A percentile compares a stretch with the other conserved stretches of the same genome.
phyloP scores from a whole-genome alignment of 2,797 vertebrate genomes.

The Rhinichthys osculus region DNA sequence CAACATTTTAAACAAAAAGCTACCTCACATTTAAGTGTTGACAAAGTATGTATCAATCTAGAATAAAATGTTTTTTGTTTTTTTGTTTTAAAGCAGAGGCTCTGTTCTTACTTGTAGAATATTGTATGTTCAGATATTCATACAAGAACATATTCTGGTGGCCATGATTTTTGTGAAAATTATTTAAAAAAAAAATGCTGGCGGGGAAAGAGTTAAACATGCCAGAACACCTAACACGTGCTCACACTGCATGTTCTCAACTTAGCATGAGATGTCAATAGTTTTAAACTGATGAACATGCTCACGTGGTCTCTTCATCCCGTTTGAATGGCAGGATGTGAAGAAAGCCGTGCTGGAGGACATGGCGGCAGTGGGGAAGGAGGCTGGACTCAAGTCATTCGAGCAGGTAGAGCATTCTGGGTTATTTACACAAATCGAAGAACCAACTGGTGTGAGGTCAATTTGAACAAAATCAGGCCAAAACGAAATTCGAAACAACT shows the following conservation, averaged over 20 bases:
- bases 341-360: constrained; percentile 79
- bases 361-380: constrained; percentile 76
- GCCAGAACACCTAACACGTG: not conserved
- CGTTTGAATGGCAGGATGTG: constrained; percentile 70
- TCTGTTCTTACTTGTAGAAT: no score
- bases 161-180: no score
- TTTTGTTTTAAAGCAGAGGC: no score
- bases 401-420: constrained; percentile 73
- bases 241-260: not conserved
- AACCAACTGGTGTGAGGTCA: not conserved
- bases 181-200: not conserved
- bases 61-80: no score
- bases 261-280: not conserved
- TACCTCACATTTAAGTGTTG: no score
- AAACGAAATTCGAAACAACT: not conserved
- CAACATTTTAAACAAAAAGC: no score
- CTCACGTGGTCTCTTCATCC: not conserved
- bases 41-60: no score
- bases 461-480: not conserved
- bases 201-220: not conserved
- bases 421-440: not conserved
- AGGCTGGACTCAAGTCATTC: constrained; percentile 82
- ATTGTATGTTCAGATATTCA: no score
- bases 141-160: no score
- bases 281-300: not conserved